phyloP scores from a whole-genome alignment of 2,888 invertebrate species.

The Lordiphosa andalusiaca region DNA sequence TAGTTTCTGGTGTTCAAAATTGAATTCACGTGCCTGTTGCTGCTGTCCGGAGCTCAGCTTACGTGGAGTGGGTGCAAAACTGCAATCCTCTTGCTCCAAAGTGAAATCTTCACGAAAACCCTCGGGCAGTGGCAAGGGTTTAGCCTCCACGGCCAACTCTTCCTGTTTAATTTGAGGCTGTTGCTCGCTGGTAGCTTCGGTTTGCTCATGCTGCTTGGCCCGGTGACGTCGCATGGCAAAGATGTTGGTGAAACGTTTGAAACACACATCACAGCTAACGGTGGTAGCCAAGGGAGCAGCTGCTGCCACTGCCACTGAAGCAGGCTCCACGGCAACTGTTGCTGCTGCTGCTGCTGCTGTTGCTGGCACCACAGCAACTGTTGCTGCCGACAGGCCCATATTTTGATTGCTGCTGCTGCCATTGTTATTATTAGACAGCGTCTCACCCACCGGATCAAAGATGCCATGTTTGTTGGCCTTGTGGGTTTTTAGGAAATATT shows the following conservation, averaged over 20 bases:
- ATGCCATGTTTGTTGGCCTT: slow-evolving; percentile 98
- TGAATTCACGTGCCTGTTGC: slow-evolving; percentile 86
- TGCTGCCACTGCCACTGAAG: slow-evolving; percentile 33
- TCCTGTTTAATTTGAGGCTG: slow-evolving; percentile 43
- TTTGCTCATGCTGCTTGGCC: slow-evolving; percentile 83
- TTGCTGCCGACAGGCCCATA: not conserved
- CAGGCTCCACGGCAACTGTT: slow-evolving; percentile 40
- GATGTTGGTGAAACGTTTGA: slow-evolving; percentile 87
- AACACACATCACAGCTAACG: slow-evolving; percentile 85
- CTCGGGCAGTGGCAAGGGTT: slow-evolving; percentile 78
- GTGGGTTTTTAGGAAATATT: slow-evolving; percentile 98
- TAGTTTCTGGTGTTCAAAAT: slow-evolving; percentile 87
- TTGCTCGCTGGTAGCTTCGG: not conserved
- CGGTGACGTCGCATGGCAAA: slow-evolving; percentile 87
- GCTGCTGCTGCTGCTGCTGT: slow-evolving; percentile 26
- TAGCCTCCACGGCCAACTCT: slow-evolving; percentile 22
- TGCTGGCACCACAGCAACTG: slow-evolving; percentile 35
- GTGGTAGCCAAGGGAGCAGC: slow-evolving; percentile 42
- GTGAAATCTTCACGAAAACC: slow-evolving; percentile 80
- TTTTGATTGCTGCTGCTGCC: slow-evolving; percentile 13
- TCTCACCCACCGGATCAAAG: slow-evolving; percentile 82
- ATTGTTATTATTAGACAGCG: slow-evolving; percentile 25
- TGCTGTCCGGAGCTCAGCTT: slow-evolving; percentile 83
- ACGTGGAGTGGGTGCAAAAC: slow-evolving; percentile 82
- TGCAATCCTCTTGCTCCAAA: slow-evolving; percentile 80